These are phyloP conservation scores for Embidobia sp. DNA, from an alignment of 2,888 invertebrate genomes.

Conservation along the genomic window DNA sequence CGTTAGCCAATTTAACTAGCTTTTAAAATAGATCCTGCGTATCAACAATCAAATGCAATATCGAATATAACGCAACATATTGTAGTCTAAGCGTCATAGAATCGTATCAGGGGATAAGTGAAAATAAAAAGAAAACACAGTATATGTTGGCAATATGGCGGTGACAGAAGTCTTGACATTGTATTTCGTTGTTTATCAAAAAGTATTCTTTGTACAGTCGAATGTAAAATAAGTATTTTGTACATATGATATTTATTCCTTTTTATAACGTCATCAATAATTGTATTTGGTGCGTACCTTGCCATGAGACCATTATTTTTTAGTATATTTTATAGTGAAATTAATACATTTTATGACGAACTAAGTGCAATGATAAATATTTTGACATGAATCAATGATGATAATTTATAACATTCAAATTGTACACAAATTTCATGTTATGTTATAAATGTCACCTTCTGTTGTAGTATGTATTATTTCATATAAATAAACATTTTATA, in stretches of 20 bases:
- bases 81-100: constrained; percentile 61
- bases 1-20: constrained; percentile 60
- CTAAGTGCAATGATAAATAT: constrained; percentile 12
- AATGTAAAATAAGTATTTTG: constrained; percentile 44
- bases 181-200: constrained; percentile 12
- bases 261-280: constrained; percentile 21
- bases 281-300: neutral
- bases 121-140: constrained; percentile 8
- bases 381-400: neutral
- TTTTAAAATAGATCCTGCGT: constrained; percentile 68
- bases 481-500: no score
- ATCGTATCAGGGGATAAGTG: constrained; percentile 30
- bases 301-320: neutral
- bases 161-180: neutral
- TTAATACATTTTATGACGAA: neutral
- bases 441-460: no score
- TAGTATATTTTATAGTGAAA: no score
- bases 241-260: constrained; percentile 34
- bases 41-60: constrained; percentile 71
- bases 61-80: constrained; percentile 63
- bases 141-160: constrained; percentile 48
- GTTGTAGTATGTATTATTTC: no score
- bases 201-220: constrained; percentile 27
- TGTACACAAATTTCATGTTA: no score
- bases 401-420: neutral